Base-by-base conservation (phyloP, 1,140 invertebrate species). In the Daktulosphaira vitifoliae region DNA sequence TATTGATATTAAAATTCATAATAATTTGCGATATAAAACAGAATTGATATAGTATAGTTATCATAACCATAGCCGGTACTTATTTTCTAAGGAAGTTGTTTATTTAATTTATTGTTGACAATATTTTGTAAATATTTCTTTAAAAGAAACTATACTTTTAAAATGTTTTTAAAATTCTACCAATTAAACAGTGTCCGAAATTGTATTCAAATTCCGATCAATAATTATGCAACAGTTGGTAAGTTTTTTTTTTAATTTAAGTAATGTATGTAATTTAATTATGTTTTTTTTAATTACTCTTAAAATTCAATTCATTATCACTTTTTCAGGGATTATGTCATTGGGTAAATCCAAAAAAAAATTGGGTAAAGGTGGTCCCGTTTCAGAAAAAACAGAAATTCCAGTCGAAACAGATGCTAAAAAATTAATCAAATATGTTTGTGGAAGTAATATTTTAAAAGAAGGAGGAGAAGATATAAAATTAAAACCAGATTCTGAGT, bases 381-480 rank as follows among this genome's bases (percentile, higher is more conserved):
- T 79, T 2, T 73, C 81, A 68, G 83, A 88, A 69, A 92, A 90
- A 71, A 83, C 83, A 71, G 73, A 82, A 26, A 73, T 93, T 64
- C 86, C 88, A 1, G 91, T 94, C 3, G 92, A 95, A 79, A 91
- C 83, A 2, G 92, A 97, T 77, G 75, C 85, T 1, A 73, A 86
- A 13, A 90, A 85, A 73, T 76, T 97, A 38, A 79, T 89, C 0
- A 87, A 77, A 51, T 86, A 82, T 73, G 83, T 88, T n/a, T 96
- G 92, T 73, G 93, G 93, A 4, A 86, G 84, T 56, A 93, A 95
- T 74, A 84, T 91, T 62, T 78, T 81, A 33, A 82, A 85, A 73
- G 78, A 81, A 71, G 85, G 87, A 37, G 85, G 87, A 37, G 80
- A 92, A 76, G 90, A 94, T 74, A 75, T 94, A 16, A 81, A 90